Conservation (phyloP, 2,113 vertebrate species). For the Dasyornis broadbenti region DNA sequence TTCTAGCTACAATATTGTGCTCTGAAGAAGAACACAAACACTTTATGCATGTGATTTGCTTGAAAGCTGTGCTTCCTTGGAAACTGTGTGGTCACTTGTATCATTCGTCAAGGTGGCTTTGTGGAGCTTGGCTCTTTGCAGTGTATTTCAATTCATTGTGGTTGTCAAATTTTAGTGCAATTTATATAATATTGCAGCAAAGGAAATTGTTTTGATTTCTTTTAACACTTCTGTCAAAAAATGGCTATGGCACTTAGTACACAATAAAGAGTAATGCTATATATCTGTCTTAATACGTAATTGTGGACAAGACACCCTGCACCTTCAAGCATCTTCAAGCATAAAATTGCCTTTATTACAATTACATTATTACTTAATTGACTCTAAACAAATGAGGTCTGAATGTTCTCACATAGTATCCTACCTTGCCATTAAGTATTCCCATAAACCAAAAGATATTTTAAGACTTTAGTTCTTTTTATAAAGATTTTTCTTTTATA, state of each 20-base stretch:
- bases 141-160: conserved; percentile 20
- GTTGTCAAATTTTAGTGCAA: conserved; percentile 24
- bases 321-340: conserved; percentile 23
- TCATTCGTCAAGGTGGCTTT: conserved; percentile 7
- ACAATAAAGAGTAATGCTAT: conserved; percentile 67
- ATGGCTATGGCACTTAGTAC: conserved; percentile 34
- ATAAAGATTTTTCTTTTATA: background rate
- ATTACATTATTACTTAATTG: background rate
- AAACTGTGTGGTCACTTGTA: conserved; percentile 32
- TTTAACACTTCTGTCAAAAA: conserved; percentile 62
- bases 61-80: conserved; percentile 65
- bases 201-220: conserved; percentile 48
- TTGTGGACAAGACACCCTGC: conserved; percentile 9
- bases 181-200: conserved; percentile 30
- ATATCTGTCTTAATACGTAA: conserved; percentile 35
- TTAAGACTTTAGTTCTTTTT: background rate
- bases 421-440: background rate
- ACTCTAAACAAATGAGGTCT: background rate
- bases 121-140: conserved; percentile 44
- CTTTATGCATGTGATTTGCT: conserved; percentile 46
- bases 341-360: conserved; percentile 22
- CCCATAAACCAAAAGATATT: background rate
- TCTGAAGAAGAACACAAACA: background rate
- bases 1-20: background rate
- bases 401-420: background rate